Evolutionary conservation across 2,113 vertebrate genomes (phyloP).

Genomic region (Eublepharis macularius): DNA sequence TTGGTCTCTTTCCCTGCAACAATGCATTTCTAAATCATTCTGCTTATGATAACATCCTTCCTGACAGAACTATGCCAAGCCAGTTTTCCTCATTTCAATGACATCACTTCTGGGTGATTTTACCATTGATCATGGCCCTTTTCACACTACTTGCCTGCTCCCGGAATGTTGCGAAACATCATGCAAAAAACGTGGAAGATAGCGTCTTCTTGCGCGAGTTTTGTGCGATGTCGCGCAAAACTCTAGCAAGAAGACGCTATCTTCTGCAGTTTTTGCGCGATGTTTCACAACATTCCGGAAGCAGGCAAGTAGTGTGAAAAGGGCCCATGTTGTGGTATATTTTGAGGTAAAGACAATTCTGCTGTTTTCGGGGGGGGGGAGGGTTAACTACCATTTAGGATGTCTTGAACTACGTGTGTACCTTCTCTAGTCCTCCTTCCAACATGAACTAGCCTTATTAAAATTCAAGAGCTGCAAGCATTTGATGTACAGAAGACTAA

Average conservation of each 20-base stretch:
- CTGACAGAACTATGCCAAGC: not conserved
- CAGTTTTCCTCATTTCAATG: not conserved
- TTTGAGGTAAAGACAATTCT: not conserved
- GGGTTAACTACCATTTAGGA: not conserved
- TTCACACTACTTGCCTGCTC: too few relatives aligned
- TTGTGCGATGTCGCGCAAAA: too few relatives aligned
- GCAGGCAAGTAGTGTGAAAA: too few relatives aligned
- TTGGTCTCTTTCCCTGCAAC: not conserved
- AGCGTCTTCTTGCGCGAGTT: too few relatives aligned
- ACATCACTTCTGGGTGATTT: too few relatives aligned
- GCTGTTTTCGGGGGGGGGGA: not conserved
- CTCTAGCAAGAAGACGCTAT: too few relatives aligned
- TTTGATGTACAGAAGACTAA: not conserved
- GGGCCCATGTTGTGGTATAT: not conserved
- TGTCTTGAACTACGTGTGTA: not conserved
- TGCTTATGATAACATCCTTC: not conserved
- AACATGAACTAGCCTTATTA: slow-evolving; percentile 9
- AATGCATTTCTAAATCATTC: not conserved
- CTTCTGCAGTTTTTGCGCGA: too few relatives aligned
- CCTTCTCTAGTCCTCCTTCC: not conserved
- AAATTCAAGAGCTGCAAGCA: not conserved
- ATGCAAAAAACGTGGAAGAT: too few relatives aligned
- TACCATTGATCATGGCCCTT: too few relatives aligned
- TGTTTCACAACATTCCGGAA: too few relatives aligned
- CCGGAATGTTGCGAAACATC: too few relatives aligned